A percentile compares a stretch with the other conserved stretches of the same genome.
Evolutionary conservation across 2,797 vertebrate genomes (phyloP).

Genomic region (Notolabrus celidotus): DNA sequence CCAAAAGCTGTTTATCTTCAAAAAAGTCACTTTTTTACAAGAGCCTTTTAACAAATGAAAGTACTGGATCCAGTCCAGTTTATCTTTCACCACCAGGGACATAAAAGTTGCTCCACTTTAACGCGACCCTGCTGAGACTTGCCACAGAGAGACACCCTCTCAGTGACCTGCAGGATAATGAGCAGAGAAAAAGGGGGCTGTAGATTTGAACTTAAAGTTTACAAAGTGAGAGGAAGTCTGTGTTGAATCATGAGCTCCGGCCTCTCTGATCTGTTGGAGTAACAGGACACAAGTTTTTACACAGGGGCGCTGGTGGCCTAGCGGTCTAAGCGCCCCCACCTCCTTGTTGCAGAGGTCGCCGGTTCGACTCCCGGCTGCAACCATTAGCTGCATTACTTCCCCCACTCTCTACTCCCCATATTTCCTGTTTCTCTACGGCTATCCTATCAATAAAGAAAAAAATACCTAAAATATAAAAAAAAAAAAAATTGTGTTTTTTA

Average conservation of each 20-base stretch:
- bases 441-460: too few relatives aligned
- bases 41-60: not conserved
- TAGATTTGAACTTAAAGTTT: conserved; percentile 17
- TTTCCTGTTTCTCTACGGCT: too few relatives aligned
- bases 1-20: conserved; percentile 4
- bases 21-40: conserved; percentile 5
- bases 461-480: too few relatives aligned
- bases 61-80: not conserved
- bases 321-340: too few relatives aligned
- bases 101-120: conserved; percentile 12
- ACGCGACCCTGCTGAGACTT: conserved; percentile 33
- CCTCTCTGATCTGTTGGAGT: conserved; percentile 6
- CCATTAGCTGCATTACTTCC: too few relatives aligned
- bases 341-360: too few relatives aligned
- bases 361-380: too few relatives aligned
- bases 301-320: too few relatives aligned
- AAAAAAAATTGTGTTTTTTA: too few relatives aligned
- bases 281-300: too few relatives aligned
- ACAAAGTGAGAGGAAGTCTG: conserved; percentile 12
- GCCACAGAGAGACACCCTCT: conserved; percentile 20
- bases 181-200: conserved; percentile 25
- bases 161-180: conserved; percentile 36
- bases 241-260: conserved; percentile 19
- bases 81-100: not conserved
- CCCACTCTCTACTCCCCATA: too few relatives aligned